Base-by-base conservation (phyloP, 2,797 vertebrate genomes). In the Nyctalus aviator region DNA sequence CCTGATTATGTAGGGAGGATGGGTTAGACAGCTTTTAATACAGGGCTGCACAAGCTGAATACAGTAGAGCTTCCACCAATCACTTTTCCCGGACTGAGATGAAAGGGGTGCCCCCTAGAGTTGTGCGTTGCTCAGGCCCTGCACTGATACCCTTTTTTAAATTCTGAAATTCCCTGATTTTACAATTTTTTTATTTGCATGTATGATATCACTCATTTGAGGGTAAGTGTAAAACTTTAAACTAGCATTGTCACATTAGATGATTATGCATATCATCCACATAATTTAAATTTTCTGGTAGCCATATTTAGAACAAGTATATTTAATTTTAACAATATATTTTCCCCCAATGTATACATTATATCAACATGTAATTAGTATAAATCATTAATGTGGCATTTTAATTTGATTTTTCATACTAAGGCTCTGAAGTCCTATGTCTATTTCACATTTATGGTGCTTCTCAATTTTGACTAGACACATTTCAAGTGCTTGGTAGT, bases 291-390 rank as follows among this genome's bases (percentile, higher is more conserved):
- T 73, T 84, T 92, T 68, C 55, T 77, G 86, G 59, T 35, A 32
- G 30, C 11, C 20, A 62, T 48, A 25, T 92, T 93, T 78, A 53
- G 72, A 92, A 90, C 76, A 86, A 37, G 66, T 66, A 72, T n/a
- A 92, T 77, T 88, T 86, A 82, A 93, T 88, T 95, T 87, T 91
- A 89, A 64, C 85, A 57, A 44, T 14, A 14, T 48, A 44, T 91
- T 76, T 92, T 85, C 89, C 78, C 37, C 77, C 2, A 79, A 3
- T 57, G 55, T 15, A 72, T 89, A 41, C 85, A 75, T 46, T 88
- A 50, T 87, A 79, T 64, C 77, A 83, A 48, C 9, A 30, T 68
- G 8, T 30, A 59, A 76, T 64, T 46, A 55, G n/a, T 71, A 37
- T 86, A 21, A 55, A 53, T 93, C 73, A 69, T 75, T 66, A 41